These are phyloP conservation scores for Urocolius indicus DNA, from an alignment of 2,113 vertebrate genomes.

Conservation along the genomic window DNA sequence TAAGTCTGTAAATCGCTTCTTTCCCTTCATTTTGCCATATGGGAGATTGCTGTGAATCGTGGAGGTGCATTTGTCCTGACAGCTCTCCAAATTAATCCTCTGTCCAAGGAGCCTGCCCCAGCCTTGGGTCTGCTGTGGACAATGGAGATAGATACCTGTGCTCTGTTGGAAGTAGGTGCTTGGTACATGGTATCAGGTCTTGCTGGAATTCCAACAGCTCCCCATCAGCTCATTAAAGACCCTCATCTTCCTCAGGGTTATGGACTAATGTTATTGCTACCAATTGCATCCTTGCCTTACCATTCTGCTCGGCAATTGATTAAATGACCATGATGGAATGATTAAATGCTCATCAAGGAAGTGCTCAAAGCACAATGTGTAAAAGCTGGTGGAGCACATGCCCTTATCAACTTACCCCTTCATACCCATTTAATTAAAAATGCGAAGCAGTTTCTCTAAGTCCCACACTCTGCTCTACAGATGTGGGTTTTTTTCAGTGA, in stretches of 20 bases:
- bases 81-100: not conserved
- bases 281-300: not conserved
- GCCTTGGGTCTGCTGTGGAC: not conserved
- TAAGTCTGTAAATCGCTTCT: not conserved
- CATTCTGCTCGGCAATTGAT: not conserved
- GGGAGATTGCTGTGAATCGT: not conserved
- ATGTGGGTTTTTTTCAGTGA: not conserved
- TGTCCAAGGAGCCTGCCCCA: not conserved
- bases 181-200: not conserved
- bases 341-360: not conserved
- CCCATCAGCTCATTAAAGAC: not conserved
- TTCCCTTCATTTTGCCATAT: conserved; percentile 12
- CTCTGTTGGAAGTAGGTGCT: not conserved
- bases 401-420: not conserved
- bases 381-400: not conserved
- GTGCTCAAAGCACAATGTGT: not conserved
- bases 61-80: not conserved
- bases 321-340: not conserved
- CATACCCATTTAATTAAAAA: not conserved
- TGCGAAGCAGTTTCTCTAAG: not conserved
- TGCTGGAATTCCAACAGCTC: not conserved
- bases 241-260: not conserved
- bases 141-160: not conserved
- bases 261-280: not conserved
- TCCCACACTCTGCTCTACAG: not conserved